A percentile compares a stretch with the other conserved stretches of the same genome.
Conservation (phyloP, 2,888 invertebrate species). For the Mechanitis messenoides region DNA sequence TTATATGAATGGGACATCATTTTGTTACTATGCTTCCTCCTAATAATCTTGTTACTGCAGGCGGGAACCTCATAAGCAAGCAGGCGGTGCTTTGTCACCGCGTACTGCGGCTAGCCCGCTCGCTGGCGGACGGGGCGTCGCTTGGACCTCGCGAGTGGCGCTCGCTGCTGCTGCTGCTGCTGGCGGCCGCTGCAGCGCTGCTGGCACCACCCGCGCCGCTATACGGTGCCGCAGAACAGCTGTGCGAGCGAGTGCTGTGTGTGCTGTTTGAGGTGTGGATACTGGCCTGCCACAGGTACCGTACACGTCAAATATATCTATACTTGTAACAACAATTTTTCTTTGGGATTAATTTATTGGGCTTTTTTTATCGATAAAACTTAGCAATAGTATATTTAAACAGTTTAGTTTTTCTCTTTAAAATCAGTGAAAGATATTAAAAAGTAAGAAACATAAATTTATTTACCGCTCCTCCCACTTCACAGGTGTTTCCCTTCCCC, state of each 20-base stretch:
- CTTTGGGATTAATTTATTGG: neutral
- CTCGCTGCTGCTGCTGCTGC: constrained; percentile 87
- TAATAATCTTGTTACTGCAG: constrained; percentile 58
- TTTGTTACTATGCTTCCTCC: too few species aligned
- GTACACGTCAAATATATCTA: neutral
- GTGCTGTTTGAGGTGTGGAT: constrained; percentile 92
- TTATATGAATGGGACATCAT: too few species aligned
- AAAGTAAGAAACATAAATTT: too few species aligned
- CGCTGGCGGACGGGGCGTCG: constrained; percentile 68
- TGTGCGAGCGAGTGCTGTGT: constrained; percentile 94
- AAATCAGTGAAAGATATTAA: too few species aligned
- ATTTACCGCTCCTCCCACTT: too few species aligned
- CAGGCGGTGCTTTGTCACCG: constrained; percentile 96
- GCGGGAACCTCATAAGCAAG: constrained; percentile 91
- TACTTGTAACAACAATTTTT: too few species aligned
- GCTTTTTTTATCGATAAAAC: too few species aligned
- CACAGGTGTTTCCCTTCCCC: constrained; percentile 92
- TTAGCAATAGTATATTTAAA: too few species aligned
- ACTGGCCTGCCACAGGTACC: constrained; percentile 73
- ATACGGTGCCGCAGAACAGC: constrained; percentile 96
- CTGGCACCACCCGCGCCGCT: constrained; percentile 94
- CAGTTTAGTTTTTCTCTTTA: too few species aligned
- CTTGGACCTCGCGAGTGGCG: constrained; percentile 95
- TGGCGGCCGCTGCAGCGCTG: constrained; percentile 90
- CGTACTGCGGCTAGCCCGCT: constrained; percentile 89